Conservation (phyloP, 1,140 invertebrate genomes). For the Dendrolimus punctatus region DNA sequence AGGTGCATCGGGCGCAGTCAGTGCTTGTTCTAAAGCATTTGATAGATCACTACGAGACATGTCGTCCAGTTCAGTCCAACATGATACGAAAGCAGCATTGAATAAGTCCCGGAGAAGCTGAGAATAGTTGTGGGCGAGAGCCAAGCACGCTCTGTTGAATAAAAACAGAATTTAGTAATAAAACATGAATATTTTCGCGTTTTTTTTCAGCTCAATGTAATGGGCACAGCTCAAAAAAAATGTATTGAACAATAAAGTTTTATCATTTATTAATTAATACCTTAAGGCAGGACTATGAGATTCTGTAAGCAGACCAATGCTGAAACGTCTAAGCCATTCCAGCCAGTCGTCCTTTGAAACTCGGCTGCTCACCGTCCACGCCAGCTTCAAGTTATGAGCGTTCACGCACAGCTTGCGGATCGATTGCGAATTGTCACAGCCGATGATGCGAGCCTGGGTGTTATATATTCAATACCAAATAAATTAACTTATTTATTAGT, state of each 20-base stretch:
- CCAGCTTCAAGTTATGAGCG: conserved; percentile 86
- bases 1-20: conserved; percentile 93
- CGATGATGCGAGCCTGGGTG: conserved; percentile 68
- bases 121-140: conserved; percentile 94
- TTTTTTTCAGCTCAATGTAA: no score
- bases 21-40: conserved; percentile 88
- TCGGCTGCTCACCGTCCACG: conserved; percentile 90
- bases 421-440: conserved; percentile 75
- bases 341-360: conserved; percentile 99
- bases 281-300: conserved; percentile 94
- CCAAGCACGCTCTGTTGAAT: conserved; percentile 83
- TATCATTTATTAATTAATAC: conserved; percentile 10
- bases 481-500: not conserved
- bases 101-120: conserved; percentile 96
- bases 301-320: conserved; percentile 95
- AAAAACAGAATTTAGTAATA: no score
- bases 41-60: conserved; percentile 90
- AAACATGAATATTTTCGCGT: no score
- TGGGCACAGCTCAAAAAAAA: no score
- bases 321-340: conserved; percentile 94
- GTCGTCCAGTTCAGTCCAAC: conserved; percentile 95
- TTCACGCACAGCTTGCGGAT: conserved; percentile 88
- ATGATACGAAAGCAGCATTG: conserved; percentile 98
- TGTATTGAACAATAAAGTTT: no score
- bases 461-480: conserved; percentile 3